Evolutionary conservation across 1,140 invertebrate species (phyloP).

Genomic region (Camponotus pennsylvanicus): DNA sequence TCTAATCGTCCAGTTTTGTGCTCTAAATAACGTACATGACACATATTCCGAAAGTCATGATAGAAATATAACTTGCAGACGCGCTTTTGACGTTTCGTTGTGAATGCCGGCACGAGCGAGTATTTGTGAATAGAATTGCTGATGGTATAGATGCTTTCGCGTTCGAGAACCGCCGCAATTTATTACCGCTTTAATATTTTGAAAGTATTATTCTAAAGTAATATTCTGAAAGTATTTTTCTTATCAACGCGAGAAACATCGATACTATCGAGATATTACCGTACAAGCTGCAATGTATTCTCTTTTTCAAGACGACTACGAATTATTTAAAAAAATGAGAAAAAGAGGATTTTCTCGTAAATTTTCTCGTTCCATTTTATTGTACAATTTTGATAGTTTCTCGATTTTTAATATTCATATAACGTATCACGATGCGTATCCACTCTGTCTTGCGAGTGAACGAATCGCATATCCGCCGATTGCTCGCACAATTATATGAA

Average conservation of each 20-base stretch:
- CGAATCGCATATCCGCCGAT: neutral
- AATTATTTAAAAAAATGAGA: too few species aligned
- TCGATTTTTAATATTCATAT: neutral
- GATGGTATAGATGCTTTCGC: conserved; percentile 19
- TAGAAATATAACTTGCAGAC: neutral
- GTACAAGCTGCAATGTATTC: too few species aligned
- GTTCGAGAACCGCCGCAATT: conserved; percentile 3
- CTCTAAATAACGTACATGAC: conserved; percentile 12
- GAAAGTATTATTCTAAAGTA: neutral
- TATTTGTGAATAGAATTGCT: conserved; percentile 16
- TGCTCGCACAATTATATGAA: conserved; percentile 16
- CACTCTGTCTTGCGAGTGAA: neutral
- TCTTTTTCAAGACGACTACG: too few species aligned
- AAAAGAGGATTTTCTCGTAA: neutral
- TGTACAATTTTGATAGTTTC: neutral
- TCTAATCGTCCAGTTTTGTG: neutral
- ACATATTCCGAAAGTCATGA: neutral
- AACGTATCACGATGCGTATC: neutral
- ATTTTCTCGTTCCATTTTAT: neutral
- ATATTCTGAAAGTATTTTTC: too few species aligned
- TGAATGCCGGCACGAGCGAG: conserved; percentile 29
- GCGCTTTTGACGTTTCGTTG: conserved; percentile 17
- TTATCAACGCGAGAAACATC: neutral
- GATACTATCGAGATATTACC: neutral
- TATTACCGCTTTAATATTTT: neutral